Conservation (phyloP, 2,888 invertebrate genomes). For the Exocentrus adspersus region DNA sequence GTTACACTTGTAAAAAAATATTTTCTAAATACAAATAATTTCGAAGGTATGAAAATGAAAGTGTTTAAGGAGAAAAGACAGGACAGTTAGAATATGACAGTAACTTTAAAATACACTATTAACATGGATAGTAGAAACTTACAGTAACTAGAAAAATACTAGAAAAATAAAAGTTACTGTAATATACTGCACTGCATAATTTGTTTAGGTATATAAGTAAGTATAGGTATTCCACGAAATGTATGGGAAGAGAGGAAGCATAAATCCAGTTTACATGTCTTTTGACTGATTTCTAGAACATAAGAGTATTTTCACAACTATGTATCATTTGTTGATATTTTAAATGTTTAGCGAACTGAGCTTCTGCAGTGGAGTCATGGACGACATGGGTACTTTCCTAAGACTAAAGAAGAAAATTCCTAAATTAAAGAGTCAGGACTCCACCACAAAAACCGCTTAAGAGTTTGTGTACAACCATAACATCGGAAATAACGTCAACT, state of each 20-base stretch:
- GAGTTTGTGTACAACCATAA: constrained; percentile 42
- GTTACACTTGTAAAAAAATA: neutral
- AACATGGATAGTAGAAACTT: too few species aligned
- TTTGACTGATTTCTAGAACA: constrained; percentile 42
- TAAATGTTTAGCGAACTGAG: constrained; percentile 36
- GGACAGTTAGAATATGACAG: neutral
- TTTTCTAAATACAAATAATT: constrained; percentile 21
- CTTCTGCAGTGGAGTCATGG: constrained; percentile 45
- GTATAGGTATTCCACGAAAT: constrained; percentile 8
- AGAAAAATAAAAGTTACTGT: neutral
- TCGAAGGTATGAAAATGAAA: constrained; percentile 14
- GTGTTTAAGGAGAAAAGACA: constrained; percentile 11
- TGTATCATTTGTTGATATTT: constrained; percentile 41
- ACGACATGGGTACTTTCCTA: too few species aligned
- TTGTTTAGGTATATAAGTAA: constrained; percentile 9
- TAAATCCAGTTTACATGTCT: constrained; percentile 40
- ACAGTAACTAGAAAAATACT: too few species aligned
- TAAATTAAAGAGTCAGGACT: neutral
- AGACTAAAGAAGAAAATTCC: neutral
- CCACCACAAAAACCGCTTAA: constrained; percentile 15
- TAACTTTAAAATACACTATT: neutral
- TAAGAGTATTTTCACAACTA: constrained; percentile 41
- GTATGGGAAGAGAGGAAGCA: constrained; percentile 38
- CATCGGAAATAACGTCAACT: constrained; percentile 48
- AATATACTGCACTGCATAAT: constrained; percentile 1